These are phyloP conservation scores for Recurvirostra avosetta DNA, from an alignment of 2,113 vertebrate genomes.

Conservation along the genomic window DNA sequence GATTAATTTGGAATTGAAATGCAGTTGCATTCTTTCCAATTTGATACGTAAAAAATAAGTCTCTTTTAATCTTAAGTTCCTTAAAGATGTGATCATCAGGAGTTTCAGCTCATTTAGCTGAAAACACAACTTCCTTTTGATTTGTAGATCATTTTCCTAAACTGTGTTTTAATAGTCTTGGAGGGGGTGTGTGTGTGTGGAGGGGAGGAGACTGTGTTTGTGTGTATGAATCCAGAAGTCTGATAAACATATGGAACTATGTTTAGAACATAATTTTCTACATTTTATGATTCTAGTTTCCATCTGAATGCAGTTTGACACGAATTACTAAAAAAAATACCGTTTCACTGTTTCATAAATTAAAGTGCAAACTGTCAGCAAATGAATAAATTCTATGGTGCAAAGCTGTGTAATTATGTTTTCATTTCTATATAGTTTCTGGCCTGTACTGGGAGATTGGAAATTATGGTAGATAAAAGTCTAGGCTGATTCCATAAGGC, in stretches of 20 bases:
- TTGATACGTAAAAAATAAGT: neutral
- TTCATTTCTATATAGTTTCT: neutral
- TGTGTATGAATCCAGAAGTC: neutral
- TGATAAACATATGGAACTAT: neutral
- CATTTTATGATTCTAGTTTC: neutral
- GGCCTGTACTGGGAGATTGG: neutral
- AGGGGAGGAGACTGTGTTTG: neutral
- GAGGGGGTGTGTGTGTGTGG: too few relatives aligned
- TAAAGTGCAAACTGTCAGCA: neutral
- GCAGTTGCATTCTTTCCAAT: neutral
- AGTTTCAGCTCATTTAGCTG: neutral
- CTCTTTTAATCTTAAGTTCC: neutral
- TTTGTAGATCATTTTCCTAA: neutral
- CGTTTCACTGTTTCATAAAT: neutral
- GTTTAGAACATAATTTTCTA: neutral
- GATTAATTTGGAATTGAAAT: neutral
- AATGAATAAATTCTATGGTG: neutral
- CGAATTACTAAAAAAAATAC: neutral
- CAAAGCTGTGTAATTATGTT: neutral
- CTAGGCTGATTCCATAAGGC: neutral
- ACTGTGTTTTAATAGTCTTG: neutral
- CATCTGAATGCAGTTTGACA: neutral
- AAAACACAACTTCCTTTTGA: neutral
- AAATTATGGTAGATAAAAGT: neutral
- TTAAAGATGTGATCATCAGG: neutral